Evolutionary conservation across 2,888 invertebrate genomes (phyloP), one percentile per base, ranked within the genome.

Genomic region (Drosophila infuscata): DNA sequence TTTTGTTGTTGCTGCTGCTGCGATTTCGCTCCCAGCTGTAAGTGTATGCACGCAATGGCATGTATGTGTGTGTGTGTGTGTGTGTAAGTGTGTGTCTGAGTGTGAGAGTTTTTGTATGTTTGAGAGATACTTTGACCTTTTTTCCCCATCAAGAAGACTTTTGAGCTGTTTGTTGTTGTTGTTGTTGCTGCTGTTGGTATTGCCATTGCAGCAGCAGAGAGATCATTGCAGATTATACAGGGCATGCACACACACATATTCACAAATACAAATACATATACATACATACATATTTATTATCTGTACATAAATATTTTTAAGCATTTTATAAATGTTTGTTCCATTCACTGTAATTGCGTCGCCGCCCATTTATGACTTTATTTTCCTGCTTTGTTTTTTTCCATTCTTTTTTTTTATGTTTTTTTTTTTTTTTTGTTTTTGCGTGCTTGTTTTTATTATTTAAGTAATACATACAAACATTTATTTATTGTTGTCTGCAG

Each of bases 121-220:
- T 83, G 53, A 65, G 71, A 82, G 81, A 84, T 84, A 89, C 85
- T 89, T 85, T 85, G 90, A 89, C 90, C 84, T 88, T 83, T 84
- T 79, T 75, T 20, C 56, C 56, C 72, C 90, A 79, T 77, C 73
- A 77, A 89, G 83, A 88, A 88, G 90, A 79, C 74, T 88, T 56
- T 56, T 79, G 79, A 81, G 76, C 78, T 71, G 74, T 49, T 49
- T 60, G 57, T 65, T 64, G 60, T 25, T 25, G 60, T 25, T 25
- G 20, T 62, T 79, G 49, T 38, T 70, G 56, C 12, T 49, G 35
- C 9, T 73, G 57, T 38, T 66, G 70, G 12, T 38, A 36, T 51
- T 59, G 53, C 30, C 70, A 56, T 48, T 54, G 59, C 67, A 51
- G 72, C 69, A 38, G 63, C 77, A 70, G 63, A 78, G 76, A 84